Base-by-base conservation (phyloP, 2,113 vertebrate genomes). In the Eonycteris spelaea region DNA sequence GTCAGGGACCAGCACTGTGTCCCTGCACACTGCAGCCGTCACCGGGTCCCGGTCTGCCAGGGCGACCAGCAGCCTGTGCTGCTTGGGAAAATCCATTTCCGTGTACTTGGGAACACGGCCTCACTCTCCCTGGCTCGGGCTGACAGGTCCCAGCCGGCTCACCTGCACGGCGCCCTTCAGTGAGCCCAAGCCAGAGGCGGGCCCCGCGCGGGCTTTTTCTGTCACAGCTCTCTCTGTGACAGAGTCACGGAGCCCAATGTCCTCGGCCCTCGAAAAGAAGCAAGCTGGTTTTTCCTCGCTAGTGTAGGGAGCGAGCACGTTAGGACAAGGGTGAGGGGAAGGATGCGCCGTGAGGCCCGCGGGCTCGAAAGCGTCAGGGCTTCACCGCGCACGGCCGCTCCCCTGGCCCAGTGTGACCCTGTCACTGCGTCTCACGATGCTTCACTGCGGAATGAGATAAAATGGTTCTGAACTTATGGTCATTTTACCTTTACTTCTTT, bases 401-500 rank as follows among this genome's bases (percentile, higher is more conserved):
- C 35, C 10, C 35, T 9, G 43, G 43, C 78, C 45, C 40, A 3
- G 3, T 6, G 40, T 40, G 40, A 6, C 6, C 40, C 40, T 40
- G 43, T 30, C 0, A 40, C 40, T 40, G 86, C 1, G 5, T 68
- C 71, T 10, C 65, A 7, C 59, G 3, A 6, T 6, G 59, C 71
- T 90, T 95, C 73, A n/a, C n/a, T 16, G 16, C 75, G 80, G 92
- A 94, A 53, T 0, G 71, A 35, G 80, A 92, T 35, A n/a, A 59
- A 87, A 51, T 33, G 79, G 48, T n/a, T 65, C 59, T 40, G 5
- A 71, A 77, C 40, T 53, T 70, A 77, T 7, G 16, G 75, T 63
- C 33, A n/a, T 97, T 95, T 63, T 0, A 83, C 78, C 90, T 93
- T 91, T 4, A 6, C 0, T 86, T 88, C 94, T 86, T 73, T 89